A percentile compares a stretch with the other conserved stretches of the same genome.
These are phyloP conservation scores for Illadopsis cleaveri DNA, from an alignment of 2,113 vertebrate genomes.

Conservation along the genomic window DNA sequence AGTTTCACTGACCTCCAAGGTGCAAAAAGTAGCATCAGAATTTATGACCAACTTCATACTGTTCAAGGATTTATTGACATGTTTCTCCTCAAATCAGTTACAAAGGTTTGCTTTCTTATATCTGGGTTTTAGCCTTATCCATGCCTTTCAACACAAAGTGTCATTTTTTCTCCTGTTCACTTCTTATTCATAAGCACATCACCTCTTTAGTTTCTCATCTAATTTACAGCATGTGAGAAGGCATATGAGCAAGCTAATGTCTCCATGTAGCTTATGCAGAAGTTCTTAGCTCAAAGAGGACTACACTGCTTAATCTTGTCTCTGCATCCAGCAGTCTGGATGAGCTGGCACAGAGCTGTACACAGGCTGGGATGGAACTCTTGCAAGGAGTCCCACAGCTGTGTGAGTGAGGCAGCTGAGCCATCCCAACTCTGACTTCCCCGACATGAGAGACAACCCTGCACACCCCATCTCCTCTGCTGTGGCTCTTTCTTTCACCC, in stretches of 20 bases:
- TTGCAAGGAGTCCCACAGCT: background rate
- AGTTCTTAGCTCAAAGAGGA: background rate
- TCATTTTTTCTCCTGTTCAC: background rate
- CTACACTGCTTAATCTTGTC: background rate
- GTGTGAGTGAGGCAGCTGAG: background rate
- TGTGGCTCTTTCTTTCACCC: background rate
- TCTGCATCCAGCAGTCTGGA: background rate
- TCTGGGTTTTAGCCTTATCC: background rate
- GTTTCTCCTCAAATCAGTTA: background rate
- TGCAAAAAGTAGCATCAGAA: background rate
- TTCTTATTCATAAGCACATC: background rate
- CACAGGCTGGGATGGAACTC: background rate
- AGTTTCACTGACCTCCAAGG: background rate
- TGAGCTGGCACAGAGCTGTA: background rate
- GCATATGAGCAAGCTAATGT: background rate
- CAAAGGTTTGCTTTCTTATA: background rate
- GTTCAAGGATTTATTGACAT: background rate
- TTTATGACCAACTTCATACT: background rate
- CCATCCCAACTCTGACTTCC: background rate
- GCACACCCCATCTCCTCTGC: background rate
- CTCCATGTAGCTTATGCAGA: background rate
- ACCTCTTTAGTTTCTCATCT: background rate
- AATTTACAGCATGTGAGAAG: background rate
- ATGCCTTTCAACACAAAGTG: background rate
- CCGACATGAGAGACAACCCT: accelerated